Evolutionary conservation across 2,113 vertebrate genomes (phyloP).

Genomic region (Clupea harengus): DNA sequence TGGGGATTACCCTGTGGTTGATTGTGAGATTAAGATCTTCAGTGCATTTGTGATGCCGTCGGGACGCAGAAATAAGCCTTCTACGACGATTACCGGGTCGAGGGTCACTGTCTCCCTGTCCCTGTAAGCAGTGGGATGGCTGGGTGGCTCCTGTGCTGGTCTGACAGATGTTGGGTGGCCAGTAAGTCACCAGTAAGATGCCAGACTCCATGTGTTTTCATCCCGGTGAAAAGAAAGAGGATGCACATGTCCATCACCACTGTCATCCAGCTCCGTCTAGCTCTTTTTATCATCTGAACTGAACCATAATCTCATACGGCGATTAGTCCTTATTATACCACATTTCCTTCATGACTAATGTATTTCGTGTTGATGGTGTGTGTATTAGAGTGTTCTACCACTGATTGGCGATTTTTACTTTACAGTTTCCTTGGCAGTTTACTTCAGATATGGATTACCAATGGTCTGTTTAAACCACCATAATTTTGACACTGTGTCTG

Average conservation of each 20-base stretch:
- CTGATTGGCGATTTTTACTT: background rate
- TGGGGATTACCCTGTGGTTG: slow-evolving; percentile 32
- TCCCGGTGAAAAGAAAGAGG: background rate
- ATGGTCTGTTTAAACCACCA: too few relatives aligned
- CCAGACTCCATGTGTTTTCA: background rate
- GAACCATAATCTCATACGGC: too few relatives aligned
- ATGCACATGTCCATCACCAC: too few relatives aligned
- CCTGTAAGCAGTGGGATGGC: background rate
- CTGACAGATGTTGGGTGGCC: background rate
- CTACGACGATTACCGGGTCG: slow-evolving; percentile 14
- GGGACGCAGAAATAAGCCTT: slow-evolving; percentile 24
- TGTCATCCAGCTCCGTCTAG: background rate
- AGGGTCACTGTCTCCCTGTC: background rate
- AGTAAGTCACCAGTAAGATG: background rate
- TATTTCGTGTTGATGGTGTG: background rate
- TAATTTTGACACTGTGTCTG: background rate
- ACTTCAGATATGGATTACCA: too few relatives aligned
- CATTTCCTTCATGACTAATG: background rate
- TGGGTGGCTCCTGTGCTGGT: background rate
- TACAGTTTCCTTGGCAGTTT: too few relatives aligned
- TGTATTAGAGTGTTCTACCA: background rate
- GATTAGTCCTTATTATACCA: too few relatives aligned
- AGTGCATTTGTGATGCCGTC: slow-evolving; percentile 20
- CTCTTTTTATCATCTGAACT: too few relatives aligned
- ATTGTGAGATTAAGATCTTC: slow-evolving; percentile 41